Conservation (phyloP, 2,797 vertebrate species). For the Sebastes flavidus region DNA sequence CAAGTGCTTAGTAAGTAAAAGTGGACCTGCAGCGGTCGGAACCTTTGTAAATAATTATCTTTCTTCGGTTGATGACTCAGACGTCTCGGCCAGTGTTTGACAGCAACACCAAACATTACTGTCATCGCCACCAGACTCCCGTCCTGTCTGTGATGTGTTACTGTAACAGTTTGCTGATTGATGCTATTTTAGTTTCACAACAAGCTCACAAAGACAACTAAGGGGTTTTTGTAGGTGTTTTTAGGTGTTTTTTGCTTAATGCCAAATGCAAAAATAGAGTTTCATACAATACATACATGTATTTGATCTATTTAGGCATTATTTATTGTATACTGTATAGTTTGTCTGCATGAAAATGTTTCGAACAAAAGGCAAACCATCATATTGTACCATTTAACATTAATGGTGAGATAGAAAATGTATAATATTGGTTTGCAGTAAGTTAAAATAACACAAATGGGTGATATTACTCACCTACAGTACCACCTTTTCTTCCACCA, state of each 20-base stretch:
- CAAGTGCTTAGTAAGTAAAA: slow-evolving; percentile 34
- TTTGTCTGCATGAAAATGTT: neutral
- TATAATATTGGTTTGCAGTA: neutral
- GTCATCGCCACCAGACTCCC: slow-evolving; percentile 26
- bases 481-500: neutral
- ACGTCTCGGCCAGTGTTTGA: slow-evolving; percentile 10
- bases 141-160: slow-evolving; percentile 5
- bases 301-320: neutral
- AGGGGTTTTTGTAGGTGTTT: neutral
- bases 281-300: neutral
- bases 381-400: neutral
- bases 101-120: slow-evolving; percentile 46
- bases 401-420: neutral
- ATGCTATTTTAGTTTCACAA: slow-evolving; percentile 12
- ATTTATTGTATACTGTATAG: neutral
- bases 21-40: slow-evolving; percentile 25
- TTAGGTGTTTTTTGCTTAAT: neutral
- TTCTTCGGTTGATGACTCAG: slow-evolving; percentile 62
- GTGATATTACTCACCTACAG: too few relatives aligned
- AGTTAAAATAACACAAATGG: too few relatives aligned
- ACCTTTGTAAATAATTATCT: slow-evolving; percentile 61
- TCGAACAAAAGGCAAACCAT: neutral
- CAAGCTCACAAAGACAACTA: neutral
- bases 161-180: slow-evolving; percentile 6
- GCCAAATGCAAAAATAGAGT: neutral